phyloP scores from a whole-genome alignment of 2,113 vertebrate genomes.

The Chaenocephalus aceratus region DNA sequence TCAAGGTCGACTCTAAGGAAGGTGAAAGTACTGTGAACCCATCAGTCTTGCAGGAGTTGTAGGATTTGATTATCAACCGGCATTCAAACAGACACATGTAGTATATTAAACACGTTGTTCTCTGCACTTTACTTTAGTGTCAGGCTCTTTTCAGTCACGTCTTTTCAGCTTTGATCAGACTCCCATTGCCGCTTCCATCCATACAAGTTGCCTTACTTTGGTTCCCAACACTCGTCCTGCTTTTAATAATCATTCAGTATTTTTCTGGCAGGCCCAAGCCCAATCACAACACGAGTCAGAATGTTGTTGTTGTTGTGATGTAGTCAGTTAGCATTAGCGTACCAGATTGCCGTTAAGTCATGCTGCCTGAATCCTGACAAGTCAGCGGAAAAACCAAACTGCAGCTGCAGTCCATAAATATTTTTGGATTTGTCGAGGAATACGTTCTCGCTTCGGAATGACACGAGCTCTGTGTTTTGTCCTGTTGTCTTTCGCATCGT shows the following conservation, averaged over 20 bases:
- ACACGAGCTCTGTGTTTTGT: constrained; percentile 35
- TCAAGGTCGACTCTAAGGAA: not conserved
- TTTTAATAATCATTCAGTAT: not conserved
- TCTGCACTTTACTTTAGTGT: not conserved
- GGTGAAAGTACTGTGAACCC: not conserved
- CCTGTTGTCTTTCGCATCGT: constrained; percentile 4
- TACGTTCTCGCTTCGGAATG: constrained; percentile 61
- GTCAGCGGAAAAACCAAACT: constrained; percentile 47
- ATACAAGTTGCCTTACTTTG: too few species aligned
- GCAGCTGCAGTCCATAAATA: constrained; percentile 69
- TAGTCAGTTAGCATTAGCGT: constrained; percentile 17
- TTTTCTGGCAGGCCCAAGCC: not conserved
- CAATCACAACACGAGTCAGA: not conserved
- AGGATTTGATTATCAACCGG: too few species aligned
- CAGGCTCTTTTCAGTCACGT: not conserved
- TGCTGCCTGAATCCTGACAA: constrained; percentile 37
- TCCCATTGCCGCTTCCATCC: not conserved
- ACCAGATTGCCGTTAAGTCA: constrained; percentile 32
- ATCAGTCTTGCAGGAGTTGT: too few species aligned
- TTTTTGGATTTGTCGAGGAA: constrained; percentile 38
- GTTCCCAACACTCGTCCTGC: not conserved
- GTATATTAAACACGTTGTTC: not conserved
- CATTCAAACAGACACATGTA: too few species aligned
- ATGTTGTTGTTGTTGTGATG: constrained; percentile 18
- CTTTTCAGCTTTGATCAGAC: constrained; percentile 8